Evolutionary conservation across 2,113 vertebrate species (phyloP), one percentile per base, ranked within the genome.

Genomic region (Epinephelus moara): DNA sequence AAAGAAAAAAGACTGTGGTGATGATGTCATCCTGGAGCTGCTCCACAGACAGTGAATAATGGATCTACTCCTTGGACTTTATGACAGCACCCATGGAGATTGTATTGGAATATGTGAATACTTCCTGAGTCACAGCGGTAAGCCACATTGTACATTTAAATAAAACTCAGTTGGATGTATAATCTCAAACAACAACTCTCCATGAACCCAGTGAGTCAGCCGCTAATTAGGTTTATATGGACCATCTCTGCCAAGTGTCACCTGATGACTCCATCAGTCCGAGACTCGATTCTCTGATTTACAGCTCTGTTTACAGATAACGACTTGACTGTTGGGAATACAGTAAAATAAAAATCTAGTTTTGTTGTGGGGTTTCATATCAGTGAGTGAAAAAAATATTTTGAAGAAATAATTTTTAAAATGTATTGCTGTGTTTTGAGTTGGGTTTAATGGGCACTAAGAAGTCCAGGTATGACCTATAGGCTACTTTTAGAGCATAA

Each of bases 21-120:
- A 66, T 78, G 59, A 90, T 85, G 88, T 86, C 80, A 84, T 33
- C 82, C 42, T 19, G 10, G 40, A 77, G 75, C 62, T 70, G 45
- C 77, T 81, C 59, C 67, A 50, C 37, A 52, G 67, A 61, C 23
- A 23, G 79, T 70, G 79, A 90, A 84, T 60, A 80, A 82, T 82
- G 55, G 57, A 82, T 82, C 67, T 79, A 70, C 45, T 77, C 17
- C 62, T 53, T 5, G 12, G 49, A 74, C 52, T 70, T 8, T 3
- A 17, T 62, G 53, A 82, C 67, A 80, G 68, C 81, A 57, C 69
- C 62, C 25, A 33, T 47, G 47, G 77, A 74, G 18, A 64, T 12
- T 68, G 49, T 2, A 66, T 52, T 19, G 21, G 30, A 53, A 76
- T 42, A 23, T 56, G 37, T 40, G 64, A 18, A 19, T 56, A 42